Evolutionary conservation across 2,797 vertebrate species (phyloP).

Genomic region (Buceros bicornis): DNA sequence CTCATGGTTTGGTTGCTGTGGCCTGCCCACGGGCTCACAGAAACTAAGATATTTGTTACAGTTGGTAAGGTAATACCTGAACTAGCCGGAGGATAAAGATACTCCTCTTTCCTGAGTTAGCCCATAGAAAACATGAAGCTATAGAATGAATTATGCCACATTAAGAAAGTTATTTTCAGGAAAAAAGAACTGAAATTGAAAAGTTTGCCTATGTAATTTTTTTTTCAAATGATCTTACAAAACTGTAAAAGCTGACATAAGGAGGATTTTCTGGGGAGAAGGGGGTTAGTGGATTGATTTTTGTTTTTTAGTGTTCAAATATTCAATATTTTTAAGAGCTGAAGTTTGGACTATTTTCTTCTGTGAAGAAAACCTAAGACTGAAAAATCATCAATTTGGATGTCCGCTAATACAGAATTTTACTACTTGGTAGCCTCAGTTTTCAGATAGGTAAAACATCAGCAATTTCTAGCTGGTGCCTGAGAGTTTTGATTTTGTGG

Average conservation of each 20-base stretch:
- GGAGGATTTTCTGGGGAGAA: fast-evolving
- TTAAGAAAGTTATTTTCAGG: background rate
- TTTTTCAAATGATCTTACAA: background rate
- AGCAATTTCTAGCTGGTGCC: background rate
- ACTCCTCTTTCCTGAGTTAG: background rate
- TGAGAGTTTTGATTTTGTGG: background rate
- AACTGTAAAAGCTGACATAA: background rate
- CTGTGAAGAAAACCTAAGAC: background rate
- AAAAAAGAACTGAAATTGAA: background rate
- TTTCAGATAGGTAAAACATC: background rate
- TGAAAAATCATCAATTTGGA: background rate
- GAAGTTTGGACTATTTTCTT: background rate
- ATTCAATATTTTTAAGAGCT: background rate
- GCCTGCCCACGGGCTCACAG: background rate
- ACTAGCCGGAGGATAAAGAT: background rate
- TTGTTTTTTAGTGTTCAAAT: background rate
- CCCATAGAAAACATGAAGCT: background rate
- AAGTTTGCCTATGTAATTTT: background rate
- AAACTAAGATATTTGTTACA: background rate
- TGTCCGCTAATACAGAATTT: background rate
- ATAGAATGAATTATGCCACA: background rate
- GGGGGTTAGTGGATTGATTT: background rate
- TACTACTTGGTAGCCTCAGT: background rate
- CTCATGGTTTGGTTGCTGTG: background rate
- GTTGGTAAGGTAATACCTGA: background rate